Conservation (phyloP, 2,888 invertebrate genomes). For the Leptura quadrifasciata region DNA sequence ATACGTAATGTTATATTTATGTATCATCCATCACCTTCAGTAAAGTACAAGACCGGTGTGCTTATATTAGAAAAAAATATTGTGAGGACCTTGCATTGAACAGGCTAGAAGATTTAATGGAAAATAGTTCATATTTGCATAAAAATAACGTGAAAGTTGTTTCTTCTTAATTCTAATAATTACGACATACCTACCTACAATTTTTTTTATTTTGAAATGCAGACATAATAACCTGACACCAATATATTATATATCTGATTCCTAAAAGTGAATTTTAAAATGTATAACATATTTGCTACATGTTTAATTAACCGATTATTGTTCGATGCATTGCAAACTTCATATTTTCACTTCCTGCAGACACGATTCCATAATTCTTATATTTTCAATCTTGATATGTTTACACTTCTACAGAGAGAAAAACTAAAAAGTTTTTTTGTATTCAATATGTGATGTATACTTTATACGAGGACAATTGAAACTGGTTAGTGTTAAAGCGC, state of each 20-base stretch:
- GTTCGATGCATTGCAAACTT: constrained; percentile 6
- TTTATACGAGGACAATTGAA: too few relatives aligned
- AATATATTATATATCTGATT: constrained; percentile 7
- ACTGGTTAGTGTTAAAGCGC: too few relatives aligned
- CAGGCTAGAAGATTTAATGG: neutral
- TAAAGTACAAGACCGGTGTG: constrained; percentile 2
- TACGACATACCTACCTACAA: constrained; percentile 7
- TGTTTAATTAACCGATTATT: constrained; percentile 4
- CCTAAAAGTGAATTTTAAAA: neutral
- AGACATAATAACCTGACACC: constrained; percentile 19
- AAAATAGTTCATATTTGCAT: constrained; percentile 25
- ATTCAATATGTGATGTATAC: too few relatives aligned
- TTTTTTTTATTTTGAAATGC: neutral
- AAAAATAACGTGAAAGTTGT: constrained; percentile 37
- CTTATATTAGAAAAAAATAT: constrained; percentile 12
- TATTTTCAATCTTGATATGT: neutral
- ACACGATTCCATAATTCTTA: neutral
- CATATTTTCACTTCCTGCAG: constrained; percentile 24
- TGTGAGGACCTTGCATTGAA: neutral
- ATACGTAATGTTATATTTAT: neutral
- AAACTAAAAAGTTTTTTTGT: neutral
- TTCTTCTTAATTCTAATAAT: constrained; percentile 23
- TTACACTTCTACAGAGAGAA: too few relatives aligned
- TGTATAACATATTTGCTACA: neutral
- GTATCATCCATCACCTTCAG: constrained; percentile 9